Percentiles rank a stretch among this genome's conserved stretches.
Conservation (phyloP, 2,888 invertebrate species). For the Seira musarum region DNA sequence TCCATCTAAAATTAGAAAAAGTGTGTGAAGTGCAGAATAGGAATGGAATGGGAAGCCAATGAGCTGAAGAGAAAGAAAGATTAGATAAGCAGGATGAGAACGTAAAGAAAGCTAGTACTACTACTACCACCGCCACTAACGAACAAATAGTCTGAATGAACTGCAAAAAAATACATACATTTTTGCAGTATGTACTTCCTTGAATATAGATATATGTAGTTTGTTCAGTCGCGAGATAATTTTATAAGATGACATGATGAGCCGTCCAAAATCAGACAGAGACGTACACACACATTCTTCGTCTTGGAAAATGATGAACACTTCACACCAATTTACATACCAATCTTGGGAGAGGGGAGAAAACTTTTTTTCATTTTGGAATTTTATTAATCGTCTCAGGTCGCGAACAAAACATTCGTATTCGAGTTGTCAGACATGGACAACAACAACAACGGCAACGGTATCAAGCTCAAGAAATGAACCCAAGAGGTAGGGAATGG, state of each 20-base stretch:
- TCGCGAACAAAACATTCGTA: constrained; percentile 65
- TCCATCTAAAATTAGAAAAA: too few relatives aligned
- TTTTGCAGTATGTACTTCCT: too few relatives aligned
- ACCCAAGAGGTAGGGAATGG: not conserved
- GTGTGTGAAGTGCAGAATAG: not conserved
- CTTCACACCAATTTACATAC: constrained; percentile 43
- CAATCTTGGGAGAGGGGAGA: not conserved
- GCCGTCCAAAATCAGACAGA: too few relatives aligned
- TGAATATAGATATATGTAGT: too few relatives aligned
- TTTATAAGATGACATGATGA: too few relatives aligned
- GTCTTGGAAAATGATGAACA: constrained; percentile 44
- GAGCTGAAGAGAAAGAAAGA: constrained; percentile 38
- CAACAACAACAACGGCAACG: not conserved
- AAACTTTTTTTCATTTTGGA: not conserved
- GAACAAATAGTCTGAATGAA: too few relatives aligned
- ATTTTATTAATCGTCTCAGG: constrained; percentile 45
- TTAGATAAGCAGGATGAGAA: constrained; percentile 16
- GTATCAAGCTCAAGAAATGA: too few relatives aligned
- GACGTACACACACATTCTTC: not conserved
- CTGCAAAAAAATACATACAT: too few relatives aligned
- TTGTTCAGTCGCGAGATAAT: too few relatives aligned
- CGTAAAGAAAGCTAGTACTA: too few relatives aligned
- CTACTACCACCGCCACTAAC: too few relatives aligned
- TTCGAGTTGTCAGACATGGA: constrained; percentile 53
- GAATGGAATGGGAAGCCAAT: constrained; percentile 34